Conservation (phyloP, 2,797 vertebrate species). For the Sebastes miniatus region DNA sequence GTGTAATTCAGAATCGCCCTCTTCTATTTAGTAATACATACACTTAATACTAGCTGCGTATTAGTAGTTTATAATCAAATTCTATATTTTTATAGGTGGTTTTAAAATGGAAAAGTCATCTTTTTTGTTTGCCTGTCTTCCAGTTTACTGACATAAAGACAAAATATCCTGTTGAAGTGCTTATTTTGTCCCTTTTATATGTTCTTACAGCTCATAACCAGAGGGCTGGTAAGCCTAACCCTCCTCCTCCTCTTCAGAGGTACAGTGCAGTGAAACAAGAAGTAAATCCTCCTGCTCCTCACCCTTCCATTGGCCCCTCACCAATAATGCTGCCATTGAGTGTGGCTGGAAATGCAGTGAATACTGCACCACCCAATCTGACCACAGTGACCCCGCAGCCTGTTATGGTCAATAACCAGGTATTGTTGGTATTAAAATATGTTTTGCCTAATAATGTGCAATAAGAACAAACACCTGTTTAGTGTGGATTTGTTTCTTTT, state of each 20-base stretch:
- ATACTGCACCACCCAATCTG: slow-evolving; percentile 35
- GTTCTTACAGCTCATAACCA: slow-evolving; percentile 64
- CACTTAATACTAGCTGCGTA: background rate
- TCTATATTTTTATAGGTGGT: background rate
- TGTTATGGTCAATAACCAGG: slow-evolving; percentile 77
- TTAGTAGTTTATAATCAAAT: background rate
- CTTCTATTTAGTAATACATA: background rate
- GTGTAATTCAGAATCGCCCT: background rate
- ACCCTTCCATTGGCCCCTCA: slow-evolving; percentile 68
- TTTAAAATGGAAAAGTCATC: background rate
- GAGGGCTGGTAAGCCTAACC: slow-evolving; percentile 40
- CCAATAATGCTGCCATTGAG: slow-evolving; percentile 76
- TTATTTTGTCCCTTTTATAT: slow-evolving; percentile 1
- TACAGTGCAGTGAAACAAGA: slow-evolving; percentile 34
- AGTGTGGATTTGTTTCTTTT: background rate
- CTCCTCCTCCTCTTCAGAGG: slow-evolving; percentile 18
- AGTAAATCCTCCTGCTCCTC: slow-evolving; percentile 51
- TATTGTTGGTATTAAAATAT: slow-evolving; percentile 9
- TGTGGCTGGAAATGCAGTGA: slow-evolving; percentile 64
- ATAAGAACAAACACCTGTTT: background rate
- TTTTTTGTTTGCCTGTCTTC: background rate
- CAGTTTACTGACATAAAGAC: background rate
- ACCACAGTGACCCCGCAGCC: slow-evolving; percentile 74
- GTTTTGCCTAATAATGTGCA: background rate
- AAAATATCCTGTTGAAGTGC: background rate